phyloP scores from a whole-genome alignment of 2,113 vertebrate genomes.

The Tylochromis polylepis region DNA sequence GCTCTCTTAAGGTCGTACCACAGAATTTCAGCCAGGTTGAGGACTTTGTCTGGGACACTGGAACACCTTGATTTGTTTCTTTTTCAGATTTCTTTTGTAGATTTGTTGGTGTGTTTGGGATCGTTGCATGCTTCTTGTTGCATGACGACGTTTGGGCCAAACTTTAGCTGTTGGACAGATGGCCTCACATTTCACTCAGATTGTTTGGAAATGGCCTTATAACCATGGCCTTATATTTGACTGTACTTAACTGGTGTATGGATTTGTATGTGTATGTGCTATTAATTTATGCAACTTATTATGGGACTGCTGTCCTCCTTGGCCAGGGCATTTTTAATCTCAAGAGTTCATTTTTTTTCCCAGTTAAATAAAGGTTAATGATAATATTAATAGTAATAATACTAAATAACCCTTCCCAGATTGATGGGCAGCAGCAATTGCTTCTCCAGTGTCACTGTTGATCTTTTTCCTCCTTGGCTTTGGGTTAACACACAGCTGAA shows the following conservation, averaged over 20 bases:
- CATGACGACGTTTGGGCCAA: too few relatives aligned
- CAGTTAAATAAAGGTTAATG: background rate
- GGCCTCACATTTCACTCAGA: too few relatives aligned
- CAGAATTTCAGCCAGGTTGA: background rate
- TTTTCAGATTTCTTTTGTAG: background rate
- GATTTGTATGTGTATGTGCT: background rate
- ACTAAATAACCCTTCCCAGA: background rate
- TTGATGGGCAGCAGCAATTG: too few relatives aligned
- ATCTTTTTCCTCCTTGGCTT: background rate
- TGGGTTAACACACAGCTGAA: background rate
- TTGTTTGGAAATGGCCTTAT: too few relatives aligned
- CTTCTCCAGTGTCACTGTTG: background rate
- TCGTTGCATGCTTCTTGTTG: background rate
- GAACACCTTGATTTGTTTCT: background rate
- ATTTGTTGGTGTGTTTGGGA: background rate
- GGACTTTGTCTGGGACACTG: background rate
- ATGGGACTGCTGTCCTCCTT: background rate
- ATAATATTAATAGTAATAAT: background rate
- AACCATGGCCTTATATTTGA: too few relatives aligned
- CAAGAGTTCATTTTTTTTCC: rapidly evolving
- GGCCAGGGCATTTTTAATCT: background rate
- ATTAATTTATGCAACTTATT: background rate
- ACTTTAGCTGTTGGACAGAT: too few relatives aligned
- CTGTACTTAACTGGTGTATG: background rate
- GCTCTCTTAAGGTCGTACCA: background rate